phyloP scores from a whole-genome alignment of 1,140 invertebrate genomes.

The Eueides isabella region DNA sequence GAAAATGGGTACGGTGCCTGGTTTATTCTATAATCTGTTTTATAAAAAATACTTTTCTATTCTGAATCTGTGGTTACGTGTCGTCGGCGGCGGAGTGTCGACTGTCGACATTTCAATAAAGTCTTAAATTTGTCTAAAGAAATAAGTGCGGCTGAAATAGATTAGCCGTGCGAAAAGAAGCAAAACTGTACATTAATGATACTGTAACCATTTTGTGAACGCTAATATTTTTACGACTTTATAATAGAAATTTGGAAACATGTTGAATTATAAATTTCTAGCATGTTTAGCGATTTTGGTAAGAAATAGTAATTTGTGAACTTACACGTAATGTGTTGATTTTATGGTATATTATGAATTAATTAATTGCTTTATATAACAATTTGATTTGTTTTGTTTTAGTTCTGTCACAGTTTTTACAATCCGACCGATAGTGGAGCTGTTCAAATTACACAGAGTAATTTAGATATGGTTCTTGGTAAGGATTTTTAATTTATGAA shows the following conservation, averaged over 20 bases:
- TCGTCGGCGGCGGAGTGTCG: slow-evolving; percentile 5
- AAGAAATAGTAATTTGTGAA: slow-evolving; percentile 44
- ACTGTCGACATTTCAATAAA: slow-evolving; percentile 7
- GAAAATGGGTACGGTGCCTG: no score
- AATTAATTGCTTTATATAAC: slow-evolving; percentile 59
- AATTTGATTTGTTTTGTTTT: slow-evolving; percentile 75
- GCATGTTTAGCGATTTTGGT: slow-evolving; percentile 63
- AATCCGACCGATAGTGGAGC: slow-evolving; percentile 89
- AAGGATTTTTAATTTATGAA: slow-evolving; percentile 56
- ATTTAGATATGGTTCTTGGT: slow-evolving; percentile 93
- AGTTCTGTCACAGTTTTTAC: slow-evolving; percentile 86
- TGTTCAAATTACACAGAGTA: slow-evolving; percentile 88
- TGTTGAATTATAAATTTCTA: slow-evolving; percentile 47
- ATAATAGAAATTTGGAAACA: slow-evolving; percentile 35
- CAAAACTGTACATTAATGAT: neutral
- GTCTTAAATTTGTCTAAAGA: neutral
- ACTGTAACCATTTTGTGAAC: neutral
- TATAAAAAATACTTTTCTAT: neutral
- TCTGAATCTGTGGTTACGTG: slow-evolving; percentile 11
- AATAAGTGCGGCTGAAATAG: slow-evolving; percentile 3
- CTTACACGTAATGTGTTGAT: slow-evolving; percentile 48
- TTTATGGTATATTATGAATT: slow-evolving; percentile 62
- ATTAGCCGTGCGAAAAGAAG: neutral
- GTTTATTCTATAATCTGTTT: neutral
- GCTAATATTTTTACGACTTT: neutral